Evolutionary conservation across 2,113 vertebrate genomes (phyloP).

Genomic region (Ploceus nigricollis): DNA sequence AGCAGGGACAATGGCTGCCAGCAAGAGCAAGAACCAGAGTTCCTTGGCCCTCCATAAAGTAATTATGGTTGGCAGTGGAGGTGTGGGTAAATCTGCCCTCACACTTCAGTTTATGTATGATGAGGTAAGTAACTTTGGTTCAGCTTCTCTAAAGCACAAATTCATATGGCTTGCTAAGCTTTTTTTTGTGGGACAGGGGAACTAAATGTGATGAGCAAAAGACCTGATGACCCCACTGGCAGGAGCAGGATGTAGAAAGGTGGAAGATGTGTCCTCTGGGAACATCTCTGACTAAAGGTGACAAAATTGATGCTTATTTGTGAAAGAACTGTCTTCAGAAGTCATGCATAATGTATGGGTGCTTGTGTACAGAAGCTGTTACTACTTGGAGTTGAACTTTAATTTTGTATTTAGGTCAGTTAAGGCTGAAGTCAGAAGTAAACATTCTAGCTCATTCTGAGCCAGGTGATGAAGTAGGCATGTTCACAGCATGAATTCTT

Average conservation of each 20-base stretch:
- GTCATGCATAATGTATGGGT: not conserved
- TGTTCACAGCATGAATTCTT: not conserved
- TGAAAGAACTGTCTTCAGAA: not conserved
- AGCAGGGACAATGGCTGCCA: slow-evolving; percentile 74
- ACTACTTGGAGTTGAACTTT: not conserved
- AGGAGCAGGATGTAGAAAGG: not conserved
- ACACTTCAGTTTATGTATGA: slow-evolving; percentile 85
- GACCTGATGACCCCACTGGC: not conserved
- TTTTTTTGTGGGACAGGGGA: not conserved
- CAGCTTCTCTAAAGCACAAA: not conserved
- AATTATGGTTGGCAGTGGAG: slow-evolving; percentile 85
- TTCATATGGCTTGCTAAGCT: not conserved
- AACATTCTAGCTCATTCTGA: not conserved
- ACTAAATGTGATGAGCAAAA: not conserved
- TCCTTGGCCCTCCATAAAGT: slow-evolving; percentile 83
- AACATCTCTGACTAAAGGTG: not conserved
- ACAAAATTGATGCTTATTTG: not conserved
- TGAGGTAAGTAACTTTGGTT: slow-evolving; percentile 72
- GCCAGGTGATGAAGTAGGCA: not conserved
- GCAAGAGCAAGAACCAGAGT: slow-evolving; percentile 80
- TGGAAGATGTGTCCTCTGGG: not conserved
- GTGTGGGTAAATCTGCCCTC: slow-evolving; percentile 83
- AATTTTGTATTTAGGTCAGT: not conserved
- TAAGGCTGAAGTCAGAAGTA: not conserved
- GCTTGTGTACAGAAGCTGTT: not conserved